Conservation (phyloP, 2,113 vertebrate genomes). For the Lagopus muta region DNA sequence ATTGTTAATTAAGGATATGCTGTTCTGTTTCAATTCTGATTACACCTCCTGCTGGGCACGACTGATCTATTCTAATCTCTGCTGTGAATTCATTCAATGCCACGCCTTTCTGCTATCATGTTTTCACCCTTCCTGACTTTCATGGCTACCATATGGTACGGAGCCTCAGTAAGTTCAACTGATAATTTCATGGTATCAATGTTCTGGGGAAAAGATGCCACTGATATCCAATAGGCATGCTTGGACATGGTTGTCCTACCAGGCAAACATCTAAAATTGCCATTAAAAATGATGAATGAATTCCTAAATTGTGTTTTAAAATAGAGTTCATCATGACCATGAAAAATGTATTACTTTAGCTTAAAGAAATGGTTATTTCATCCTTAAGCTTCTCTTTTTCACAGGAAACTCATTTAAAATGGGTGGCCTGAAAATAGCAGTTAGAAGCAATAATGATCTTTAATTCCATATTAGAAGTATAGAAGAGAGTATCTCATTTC, state of each 20-base stretch:
- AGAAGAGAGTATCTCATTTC: not conserved
- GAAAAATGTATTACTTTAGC: constrained; percentile 21
- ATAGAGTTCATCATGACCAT: constrained; percentile 10
- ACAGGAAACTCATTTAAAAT: not conserved
- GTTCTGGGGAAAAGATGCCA: not conserved
- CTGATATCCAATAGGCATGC: not conserved
- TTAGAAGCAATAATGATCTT: not conserved
- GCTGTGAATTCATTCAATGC: constrained; percentile 45
- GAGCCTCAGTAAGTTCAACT: not conserved
- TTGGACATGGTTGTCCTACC: not conserved
- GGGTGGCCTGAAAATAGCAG: not conserved
- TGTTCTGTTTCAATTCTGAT: constrained; percentile 65
- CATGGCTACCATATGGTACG: constrained; percentile 4
- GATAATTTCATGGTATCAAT: constrained; percentile 32
- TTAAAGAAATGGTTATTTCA: constrained; percentile 23
- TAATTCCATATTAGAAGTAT: not conserved
- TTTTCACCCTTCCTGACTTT: constrained; percentile 57
- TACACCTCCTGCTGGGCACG: constrained; percentile 52
- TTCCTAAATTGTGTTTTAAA: constrained; percentile 22
- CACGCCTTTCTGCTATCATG: not conserved
- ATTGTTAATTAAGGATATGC: constrained; percentile 61
- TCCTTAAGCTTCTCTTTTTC: constrained; percentile 2
- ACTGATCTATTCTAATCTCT: constrained; percentile 46
- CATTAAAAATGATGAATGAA: constrained; percentile 22
- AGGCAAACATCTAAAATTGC: constrained; percentile 47